phyloP scores from a whole-genome alignment of 35 echinoderm and acorn worm species.

The Patiria miniata region DNA sequence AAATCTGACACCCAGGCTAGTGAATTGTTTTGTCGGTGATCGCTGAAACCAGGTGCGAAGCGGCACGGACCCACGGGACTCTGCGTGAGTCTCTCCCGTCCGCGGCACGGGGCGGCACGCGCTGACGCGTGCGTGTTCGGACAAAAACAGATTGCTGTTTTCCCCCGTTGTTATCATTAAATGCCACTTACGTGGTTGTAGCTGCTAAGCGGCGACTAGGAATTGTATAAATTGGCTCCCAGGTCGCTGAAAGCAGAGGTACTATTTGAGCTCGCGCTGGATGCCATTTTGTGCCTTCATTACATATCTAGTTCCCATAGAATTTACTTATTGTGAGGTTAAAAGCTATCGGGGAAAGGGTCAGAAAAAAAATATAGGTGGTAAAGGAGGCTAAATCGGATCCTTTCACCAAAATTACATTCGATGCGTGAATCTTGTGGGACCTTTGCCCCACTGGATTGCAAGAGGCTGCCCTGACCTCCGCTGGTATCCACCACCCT shows the following conservation, averaged over 20 bases:
- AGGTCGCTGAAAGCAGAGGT: background rate
- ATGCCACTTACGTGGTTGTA: background rate
- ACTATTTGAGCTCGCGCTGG: background rate
- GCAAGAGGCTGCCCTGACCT: no score
- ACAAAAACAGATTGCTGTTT: background rate
- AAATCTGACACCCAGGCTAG: background rate
- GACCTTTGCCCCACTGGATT: no score
- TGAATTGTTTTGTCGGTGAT: background rate
- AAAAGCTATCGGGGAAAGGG: background rate
- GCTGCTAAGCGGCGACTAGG: background rate
- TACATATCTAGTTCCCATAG: background rate
- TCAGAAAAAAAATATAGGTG: background rate
- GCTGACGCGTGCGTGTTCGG: background rate
- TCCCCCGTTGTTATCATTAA: background rate
- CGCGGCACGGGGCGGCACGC: constrained; percentile 8
- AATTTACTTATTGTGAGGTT: background rate
- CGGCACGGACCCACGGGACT: background rate
- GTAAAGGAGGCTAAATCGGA: background rate
- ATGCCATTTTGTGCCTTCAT: background rate
- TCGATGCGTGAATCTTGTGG: no score
- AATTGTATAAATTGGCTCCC: background rate
- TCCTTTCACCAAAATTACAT: no score
- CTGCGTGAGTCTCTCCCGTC: background rate
- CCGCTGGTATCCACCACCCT: no score
- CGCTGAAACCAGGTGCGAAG: constrained; percentile 7